These are phyloP conservation scores for Cariama cristata DNA, from an alignment of 2,113 vertebrate genomes.

Conservation along the genomic window DNA sequence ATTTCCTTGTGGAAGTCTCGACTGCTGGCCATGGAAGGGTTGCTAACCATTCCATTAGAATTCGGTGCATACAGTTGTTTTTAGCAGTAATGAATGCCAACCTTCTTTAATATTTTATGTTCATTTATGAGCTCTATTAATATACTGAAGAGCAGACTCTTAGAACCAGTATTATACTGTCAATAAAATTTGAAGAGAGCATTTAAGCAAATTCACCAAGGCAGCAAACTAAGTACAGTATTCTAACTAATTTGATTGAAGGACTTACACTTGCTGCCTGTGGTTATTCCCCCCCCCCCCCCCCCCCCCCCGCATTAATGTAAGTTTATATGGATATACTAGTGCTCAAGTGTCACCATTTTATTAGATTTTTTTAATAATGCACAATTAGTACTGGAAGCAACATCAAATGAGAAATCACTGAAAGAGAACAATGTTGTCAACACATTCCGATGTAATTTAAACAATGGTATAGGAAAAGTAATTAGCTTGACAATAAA, in stretches of 20 bases:
- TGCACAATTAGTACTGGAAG: background rate
- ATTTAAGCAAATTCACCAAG: constrained; percentile 39
- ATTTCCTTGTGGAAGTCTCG: background rate
- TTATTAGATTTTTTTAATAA: constrained; percentile 9
- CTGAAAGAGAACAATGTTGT: background rate
- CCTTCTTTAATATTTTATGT: constrained; percentile 53
- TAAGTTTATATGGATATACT: background rate
- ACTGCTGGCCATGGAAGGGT: background rate
- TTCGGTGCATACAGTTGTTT: background rate
- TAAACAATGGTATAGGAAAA: constrained; percentile 2
- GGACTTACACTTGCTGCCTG: background rate
- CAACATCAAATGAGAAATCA: background rate
- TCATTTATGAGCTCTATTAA: constrained; percentile 58
- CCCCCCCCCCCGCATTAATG: background rate
- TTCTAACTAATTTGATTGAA: constrained; percentile 25
- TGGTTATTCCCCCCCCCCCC: background rate
- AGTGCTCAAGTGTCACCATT: background rate
- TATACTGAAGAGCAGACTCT: constrained; percentile 3
- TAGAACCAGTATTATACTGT: constrained; percentile 3
- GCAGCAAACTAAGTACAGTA: background rate
- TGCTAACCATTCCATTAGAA: background rate
- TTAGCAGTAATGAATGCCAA: constrained; percentile 1
- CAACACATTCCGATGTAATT: background rate
- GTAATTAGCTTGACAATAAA: constrained; percentile 37
- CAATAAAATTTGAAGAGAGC: constrained; percentile 51